These are phyloP conservation scores for Xenopus tropicalis DNA, from an alignment of 2,113 vertebrate genomes.

Conservation along the genomic window UCB_Xtro_10.0 CM004443.2:132918001-132918500, in stretches of 20 bases:
- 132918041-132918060: not conserved
- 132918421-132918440: not conserved
- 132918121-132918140: constrained; percentile 61
- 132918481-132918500: not conserved
- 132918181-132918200: constrained; percentile 60
- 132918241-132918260: constrained; percentile 66
- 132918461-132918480: not conserved
- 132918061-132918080: constrained; percentile 40
- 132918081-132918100: constrained; percentile 47
- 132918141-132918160: constrained; percentile 64
- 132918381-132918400: constrained; percentile 24
- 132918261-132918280: constrained; percentile 57
- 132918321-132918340: constrained; percentile 30
- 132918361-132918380: constrained; percentile 12
- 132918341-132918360: constrained; percentile 19
- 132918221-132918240: constrained; percentile 66
- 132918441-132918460: too few species aligned
- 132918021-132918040: constrained; percentile 16
- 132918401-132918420: constrained; percentile 4
- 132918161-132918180: constrained; percentile 71
- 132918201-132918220: constrained; percentile 64
- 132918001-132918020: not conserved
- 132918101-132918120: constrained; percentile 62
- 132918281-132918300: constrained; percentile 56
- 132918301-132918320: constrained; percentile 40